Conservation (phyloP, 2,888 invertebrate species). For the Sipha maydis region DNA sequence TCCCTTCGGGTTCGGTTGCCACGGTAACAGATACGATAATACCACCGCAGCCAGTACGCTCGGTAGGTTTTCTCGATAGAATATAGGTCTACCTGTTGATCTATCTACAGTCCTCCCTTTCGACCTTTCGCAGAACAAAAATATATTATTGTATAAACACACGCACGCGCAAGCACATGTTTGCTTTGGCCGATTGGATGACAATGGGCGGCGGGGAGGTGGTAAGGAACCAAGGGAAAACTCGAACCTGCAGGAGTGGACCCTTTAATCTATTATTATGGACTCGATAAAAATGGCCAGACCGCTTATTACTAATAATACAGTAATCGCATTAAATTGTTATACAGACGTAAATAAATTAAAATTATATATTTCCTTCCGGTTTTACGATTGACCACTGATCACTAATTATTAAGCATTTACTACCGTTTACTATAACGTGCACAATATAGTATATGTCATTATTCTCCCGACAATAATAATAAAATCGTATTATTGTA, state of each 20-base stretch:
- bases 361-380: no score
- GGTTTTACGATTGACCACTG: no score
- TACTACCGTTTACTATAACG: no score
- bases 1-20: conserved; percentile 44
- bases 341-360: no score
- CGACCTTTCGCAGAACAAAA: not conserved
- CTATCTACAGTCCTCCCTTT: not conserved
- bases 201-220: not conserved
- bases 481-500: no score
- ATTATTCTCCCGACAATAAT: no score
- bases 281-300: not conserved
- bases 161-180: not conserved
- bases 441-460: no score
- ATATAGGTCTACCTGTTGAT: conserved; percentile 8
- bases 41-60: not conserved
- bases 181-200: no score
- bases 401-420: no score
- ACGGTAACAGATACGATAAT: conserved; percentile 46
- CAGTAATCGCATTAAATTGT: no score
- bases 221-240: not conserved
- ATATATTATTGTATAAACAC: not conserved
- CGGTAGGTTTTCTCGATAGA: not conserved
- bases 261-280: not conserved
- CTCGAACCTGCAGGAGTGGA: not conserved
- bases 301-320: not conserved